These are phyloP conservation scores for Drepana falcataria DNA, from an alignment of 2,888 invertebrate genomes.

Conservation along the genomic window DNA sequence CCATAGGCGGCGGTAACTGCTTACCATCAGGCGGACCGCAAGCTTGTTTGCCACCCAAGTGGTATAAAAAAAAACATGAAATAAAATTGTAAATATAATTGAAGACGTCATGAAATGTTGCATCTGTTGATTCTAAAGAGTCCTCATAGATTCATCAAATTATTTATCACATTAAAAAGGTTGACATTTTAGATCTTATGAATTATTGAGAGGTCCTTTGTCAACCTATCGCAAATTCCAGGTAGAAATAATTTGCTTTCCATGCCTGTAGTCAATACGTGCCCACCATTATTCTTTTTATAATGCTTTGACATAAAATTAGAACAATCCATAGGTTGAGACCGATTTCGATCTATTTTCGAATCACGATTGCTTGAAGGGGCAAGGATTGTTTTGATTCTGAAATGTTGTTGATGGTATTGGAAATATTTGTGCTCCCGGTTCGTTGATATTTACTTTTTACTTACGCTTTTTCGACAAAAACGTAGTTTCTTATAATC, in stretches of 20 bases:
- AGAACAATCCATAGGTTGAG: background rate
- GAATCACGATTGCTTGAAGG: background rate
- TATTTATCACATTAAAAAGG: too few relatives aligned
- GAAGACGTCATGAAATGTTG: too few relatives aligned
- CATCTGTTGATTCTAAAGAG: too few relatives aligned
- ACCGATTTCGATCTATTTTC: background rate
- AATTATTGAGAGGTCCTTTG: background rate
- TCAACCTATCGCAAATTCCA: background rate
- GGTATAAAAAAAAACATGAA: too few relatives aligned
- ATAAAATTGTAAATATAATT: too few relatives aligned
- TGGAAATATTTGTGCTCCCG: background rate
- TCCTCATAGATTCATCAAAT: too few relatives aligned
- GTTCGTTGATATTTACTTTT: background rate
- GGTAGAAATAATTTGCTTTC: background rate
- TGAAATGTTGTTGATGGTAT: background rate
- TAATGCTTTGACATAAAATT: background rate
- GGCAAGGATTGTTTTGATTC: background rate
- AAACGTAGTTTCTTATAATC: background rate
- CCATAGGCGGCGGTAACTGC: too few relatives aligned
- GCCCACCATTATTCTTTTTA: background rate
- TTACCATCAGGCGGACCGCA: too few relatives aligned
- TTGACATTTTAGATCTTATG: background rate
- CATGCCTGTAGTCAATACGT: background rate
- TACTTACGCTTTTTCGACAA: background rate
- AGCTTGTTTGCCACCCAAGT: too few relatives aligned